Evolutionary conservation across 2,113 vertebrate species (phyloP), one percentile per base, ranked within the genome.

Genomic region (Meles meles): DNA sequence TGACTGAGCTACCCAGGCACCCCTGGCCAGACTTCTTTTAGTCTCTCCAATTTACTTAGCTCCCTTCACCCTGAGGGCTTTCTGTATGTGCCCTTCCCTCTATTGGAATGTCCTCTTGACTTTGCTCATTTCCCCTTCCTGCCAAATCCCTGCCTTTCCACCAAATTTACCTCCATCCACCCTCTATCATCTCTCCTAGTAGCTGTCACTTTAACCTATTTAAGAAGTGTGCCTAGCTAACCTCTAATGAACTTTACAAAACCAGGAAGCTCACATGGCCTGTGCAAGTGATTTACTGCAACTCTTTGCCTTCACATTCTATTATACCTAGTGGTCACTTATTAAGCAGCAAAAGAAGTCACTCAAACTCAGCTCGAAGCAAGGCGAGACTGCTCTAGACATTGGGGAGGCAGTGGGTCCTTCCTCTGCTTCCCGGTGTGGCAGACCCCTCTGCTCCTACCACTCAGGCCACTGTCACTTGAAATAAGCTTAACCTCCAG

Each of bases 291-390:
- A 96, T 98, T 98, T 98, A 98, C 98, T 98, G 81, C 96, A 96
- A 97, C 98, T 98, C 93, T 97, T 98, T 97, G 94, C 96, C 94
- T 98, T 94, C 72, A 96, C 86, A 95, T 95, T 98, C 98, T 96
- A 0, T 97, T 97, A 98, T 80, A 98, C 95, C 98, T 98, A 96
- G 57, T 95, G 84, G 72, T 97, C 71, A 98, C 96, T 98, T 98
- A 98, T 98, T 98, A 96, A 98, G 97, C 96, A 96, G 97, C 84
- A 93, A 93, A 96, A 98, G 42, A 98, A 97, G 91, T 98, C 96
- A 98, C 89, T 98, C 97, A 98, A 86, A 98, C 90, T 98, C 96
- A 98, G 90, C 97, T 98, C 87, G 98, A 98, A 98, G 90, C 96
- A 98, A 98, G 94, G 97, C 94, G 94, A 97, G 15, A 88, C 93